phyloP scores from a whole-genome alignment of 2,113 vertebrate genomes.

The Saccopteryx leptura region DNA sequence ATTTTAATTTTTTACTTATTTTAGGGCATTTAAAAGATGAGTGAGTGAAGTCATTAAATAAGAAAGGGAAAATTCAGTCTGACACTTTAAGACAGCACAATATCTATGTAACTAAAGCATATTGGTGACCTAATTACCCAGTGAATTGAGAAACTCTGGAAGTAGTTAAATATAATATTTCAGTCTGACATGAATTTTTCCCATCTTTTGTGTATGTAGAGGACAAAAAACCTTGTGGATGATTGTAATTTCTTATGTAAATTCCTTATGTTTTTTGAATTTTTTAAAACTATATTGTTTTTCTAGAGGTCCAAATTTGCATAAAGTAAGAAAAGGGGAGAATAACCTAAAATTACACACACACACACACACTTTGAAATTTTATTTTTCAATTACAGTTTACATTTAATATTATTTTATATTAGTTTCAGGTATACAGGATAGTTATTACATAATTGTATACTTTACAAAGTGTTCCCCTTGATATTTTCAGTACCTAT shows the following conservation, averaged over 20 bases:
- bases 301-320: not conserved
- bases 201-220: not conserved
- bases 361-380: too few species aligned
- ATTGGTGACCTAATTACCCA: constrained; percentile 37
- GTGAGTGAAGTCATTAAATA: constrained; percentile 20
- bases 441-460: not conserved
- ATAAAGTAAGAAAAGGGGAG: not conserved
- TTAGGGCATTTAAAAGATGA: constrained; percentile 1
- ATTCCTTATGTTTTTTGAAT: constrained; percentile 4
- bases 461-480: too few species aligned
- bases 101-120: constrained; percentile 17
- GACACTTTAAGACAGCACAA: constrained; percentile 22
- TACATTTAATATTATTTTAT: not conserved
- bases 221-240: not conserved
- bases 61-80: constrained; percentile 46
- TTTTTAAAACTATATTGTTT: not conserved
- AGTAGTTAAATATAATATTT: constrained; percentile 31
- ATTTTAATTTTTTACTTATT: constrained; percentile 17
- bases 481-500: too few species aligned
- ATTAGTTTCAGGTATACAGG: not conserved
- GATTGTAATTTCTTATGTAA: not conserved
- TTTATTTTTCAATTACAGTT: not conserved
- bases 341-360: not conserved
- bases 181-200: not conserved
- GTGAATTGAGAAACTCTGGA: not conserved